A percentile compares a stretch with the other conserved stretches of the same genome.
These are phyloP conservation scores for Erythrocercus mccallii DNA, from an alignment of 2,113 vertebrate species.

Conservation along the genomic window DNA sequence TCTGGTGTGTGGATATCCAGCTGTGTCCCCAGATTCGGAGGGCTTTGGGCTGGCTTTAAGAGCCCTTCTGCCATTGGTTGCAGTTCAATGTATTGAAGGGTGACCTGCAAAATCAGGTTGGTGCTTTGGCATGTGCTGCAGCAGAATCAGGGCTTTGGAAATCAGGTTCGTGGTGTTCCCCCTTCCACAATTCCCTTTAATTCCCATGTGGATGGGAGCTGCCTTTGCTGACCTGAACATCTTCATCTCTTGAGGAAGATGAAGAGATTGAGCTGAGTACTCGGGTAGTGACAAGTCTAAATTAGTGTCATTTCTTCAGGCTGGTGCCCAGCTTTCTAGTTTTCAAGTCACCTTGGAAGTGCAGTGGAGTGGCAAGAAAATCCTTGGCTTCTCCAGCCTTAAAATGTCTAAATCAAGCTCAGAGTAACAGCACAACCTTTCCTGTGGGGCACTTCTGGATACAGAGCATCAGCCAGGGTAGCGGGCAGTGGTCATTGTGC, in stretches of 20 bases:
- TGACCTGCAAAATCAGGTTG: not conserved
- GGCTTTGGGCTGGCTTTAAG: slow-evolving; percentile 17
- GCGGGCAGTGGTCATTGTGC: slow-evolving; percentile 3
- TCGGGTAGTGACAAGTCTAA: not conserved
- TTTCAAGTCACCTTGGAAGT: not conserved
- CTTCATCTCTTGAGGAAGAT: not conserved
- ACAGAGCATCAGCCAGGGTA: not conserved
- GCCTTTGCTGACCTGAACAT: not conserved
- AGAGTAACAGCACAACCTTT: not conserved
- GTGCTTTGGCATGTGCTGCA: not conserved
- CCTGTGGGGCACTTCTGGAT: slow-evolving; percentile 9
- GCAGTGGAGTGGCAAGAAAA: not conserved
- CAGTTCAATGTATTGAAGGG: not conserved
- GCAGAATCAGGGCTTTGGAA: not conserved
- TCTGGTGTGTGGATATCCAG: not conserved
- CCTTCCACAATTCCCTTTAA: not conserved
- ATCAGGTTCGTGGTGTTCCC: not conserved
- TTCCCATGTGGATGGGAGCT: not conserved
- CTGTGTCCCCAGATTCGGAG: not conserved
- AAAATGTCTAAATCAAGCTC: not conserved
- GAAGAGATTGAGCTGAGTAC: not conserved
- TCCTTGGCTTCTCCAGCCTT: not conserved
- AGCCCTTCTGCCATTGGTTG: not conserved
- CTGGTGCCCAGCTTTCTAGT: not conserved
- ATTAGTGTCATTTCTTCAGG: not conserved